Conservation (phyloP, 2,888 invertebrate species). For the Thyatira batis region DNA sequence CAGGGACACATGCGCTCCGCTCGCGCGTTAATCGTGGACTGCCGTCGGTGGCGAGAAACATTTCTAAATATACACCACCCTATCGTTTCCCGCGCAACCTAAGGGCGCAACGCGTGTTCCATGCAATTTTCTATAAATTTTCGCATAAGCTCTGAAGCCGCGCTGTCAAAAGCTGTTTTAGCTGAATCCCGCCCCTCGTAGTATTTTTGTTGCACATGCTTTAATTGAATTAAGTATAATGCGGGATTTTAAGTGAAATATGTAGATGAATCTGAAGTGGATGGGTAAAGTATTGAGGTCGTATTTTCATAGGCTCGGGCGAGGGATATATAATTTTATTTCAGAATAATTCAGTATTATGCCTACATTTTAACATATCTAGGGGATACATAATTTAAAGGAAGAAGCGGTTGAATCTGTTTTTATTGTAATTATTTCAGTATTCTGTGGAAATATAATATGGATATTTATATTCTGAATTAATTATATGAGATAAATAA, state of each 20-base stretch:
- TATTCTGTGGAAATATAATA: no score
- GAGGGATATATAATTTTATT: neutral
- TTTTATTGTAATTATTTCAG: neutral
- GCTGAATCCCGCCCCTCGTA: conserved; percentile 54
- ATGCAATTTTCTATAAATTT: conserved; percentile 76
- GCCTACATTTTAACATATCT: neutral
- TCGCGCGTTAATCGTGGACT: conserved; percentile 67
- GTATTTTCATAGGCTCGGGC: neutral
- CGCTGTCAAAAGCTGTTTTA: conserved; percentile 80
- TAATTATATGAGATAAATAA: no score
- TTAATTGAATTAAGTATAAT: conserved; percentile 73
- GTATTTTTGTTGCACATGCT: conserved; percentile 47
- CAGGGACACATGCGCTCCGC: conserved; percentile 54
- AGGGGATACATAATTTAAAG: neutral
- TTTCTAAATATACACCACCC: conserved; percentile 80
- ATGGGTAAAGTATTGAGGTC: neutral
- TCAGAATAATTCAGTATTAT: neutral
- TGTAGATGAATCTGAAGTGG: neutral
- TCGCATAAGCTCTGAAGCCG: conserved; percentile 76
- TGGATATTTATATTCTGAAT: no score
- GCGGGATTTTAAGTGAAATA: conserved; percentile 26
- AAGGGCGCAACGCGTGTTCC: conserved; percentile 5
- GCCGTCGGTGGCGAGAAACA: conserved; percentile 57
- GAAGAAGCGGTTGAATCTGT: neutral
- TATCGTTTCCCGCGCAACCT: conserved; percentile 67